These are phyloP conservation scores for Acanthosepion esculentum DNA, from an alignment of 2,888 invertebrate genomes.

Conservation along the genomic window DNA sequence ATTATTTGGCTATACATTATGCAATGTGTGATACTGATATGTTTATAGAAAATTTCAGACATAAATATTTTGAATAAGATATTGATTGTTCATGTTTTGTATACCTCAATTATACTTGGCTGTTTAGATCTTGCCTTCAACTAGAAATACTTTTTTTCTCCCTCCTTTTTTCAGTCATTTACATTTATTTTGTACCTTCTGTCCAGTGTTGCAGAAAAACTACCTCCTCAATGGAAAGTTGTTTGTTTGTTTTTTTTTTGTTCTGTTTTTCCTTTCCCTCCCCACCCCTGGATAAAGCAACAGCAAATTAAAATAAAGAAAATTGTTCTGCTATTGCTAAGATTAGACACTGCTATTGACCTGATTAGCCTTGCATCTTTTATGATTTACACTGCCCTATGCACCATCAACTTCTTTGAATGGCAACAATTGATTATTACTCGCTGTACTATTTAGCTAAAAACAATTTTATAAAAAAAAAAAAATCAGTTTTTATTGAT, in stretches of 20 bases:
- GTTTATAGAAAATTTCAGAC: not conserved
- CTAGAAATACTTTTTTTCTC: not conserved
- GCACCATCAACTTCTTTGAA: not conserved
- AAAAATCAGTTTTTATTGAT: too few relatives aligned
- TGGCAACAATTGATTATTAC: conserved; percentile 25
- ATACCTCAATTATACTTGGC: not conserved
- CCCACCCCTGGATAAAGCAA: not conserved
- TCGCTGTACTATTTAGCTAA: too few relatives aligned
- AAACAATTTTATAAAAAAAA: too few relatives aligned
- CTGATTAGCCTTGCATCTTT: not conserved
- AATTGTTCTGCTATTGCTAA: not conserved
- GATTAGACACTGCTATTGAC: not conserved
- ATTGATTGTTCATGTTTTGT: conserved; percentile 1
- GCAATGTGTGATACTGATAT: too few relatives aligned
- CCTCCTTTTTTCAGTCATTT: too few relatives aligned
- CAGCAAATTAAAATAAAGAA: not conserved
- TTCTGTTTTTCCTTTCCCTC: not conserved
- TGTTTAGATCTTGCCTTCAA: conserved; percentile 8
- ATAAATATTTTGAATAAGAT: not conserved
- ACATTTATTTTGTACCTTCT: not conserved
- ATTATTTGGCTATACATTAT: too few relatives aligned
- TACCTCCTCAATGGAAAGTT: not conserved
- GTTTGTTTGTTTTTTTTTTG: not conserved
- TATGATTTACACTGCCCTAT: not conserved
- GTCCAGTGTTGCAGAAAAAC: not conserved